Evolutionary conservation across 2,888 invertebrate species (phyloP).

Genomic region (Isoperla grammatica): DNA sequence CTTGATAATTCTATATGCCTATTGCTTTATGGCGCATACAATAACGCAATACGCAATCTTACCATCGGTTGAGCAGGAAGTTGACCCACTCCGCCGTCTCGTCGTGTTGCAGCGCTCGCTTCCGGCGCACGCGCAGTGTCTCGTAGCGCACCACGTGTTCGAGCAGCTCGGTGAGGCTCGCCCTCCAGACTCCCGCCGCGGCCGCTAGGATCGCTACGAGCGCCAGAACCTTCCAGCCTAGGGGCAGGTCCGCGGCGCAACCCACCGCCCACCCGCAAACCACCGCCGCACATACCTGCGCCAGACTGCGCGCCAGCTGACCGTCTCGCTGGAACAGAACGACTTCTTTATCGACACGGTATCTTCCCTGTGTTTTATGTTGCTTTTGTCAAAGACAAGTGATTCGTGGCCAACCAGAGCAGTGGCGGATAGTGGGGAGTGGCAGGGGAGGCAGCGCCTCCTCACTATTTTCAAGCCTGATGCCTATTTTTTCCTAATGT

Average conservation of each 20-base stretch:
- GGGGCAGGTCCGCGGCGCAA: constrained; percentile 39
- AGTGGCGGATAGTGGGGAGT: no score
- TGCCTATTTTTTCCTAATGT: no score
- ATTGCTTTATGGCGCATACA: no score
- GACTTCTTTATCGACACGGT: no score
- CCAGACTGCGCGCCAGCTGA: constrained; percentile 37
- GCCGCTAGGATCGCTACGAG: constrained; percentile 36
- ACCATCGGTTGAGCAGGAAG: constrained; percentile 50
- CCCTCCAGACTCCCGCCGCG: constrained; percentile 38
- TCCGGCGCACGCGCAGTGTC: constrained; percentile 43
- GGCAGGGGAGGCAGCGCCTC: no score
- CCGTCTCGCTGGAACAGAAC: constrained; percentile 7
- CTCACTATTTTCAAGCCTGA: no score
- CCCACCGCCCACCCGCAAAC: constrained; percentile 40
- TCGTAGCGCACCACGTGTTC: constrained; percentile 40
- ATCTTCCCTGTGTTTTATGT: no score
- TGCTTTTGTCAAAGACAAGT: no score
- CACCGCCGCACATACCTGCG: constrained; percentile 34
- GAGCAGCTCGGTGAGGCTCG: constrained; percentile 39
- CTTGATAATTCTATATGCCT: no score
- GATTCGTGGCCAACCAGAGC: no score
- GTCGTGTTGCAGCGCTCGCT: constrained; percentile 45
- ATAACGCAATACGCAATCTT: no score
- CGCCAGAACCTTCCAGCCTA: constrained; percentile 42
- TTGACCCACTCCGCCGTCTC: constrained; percentile 52